Evolutionary conservation across 1,140 invertebrate genomes (phyloP).

Genomic region (Ephestia elutella): DNA sequence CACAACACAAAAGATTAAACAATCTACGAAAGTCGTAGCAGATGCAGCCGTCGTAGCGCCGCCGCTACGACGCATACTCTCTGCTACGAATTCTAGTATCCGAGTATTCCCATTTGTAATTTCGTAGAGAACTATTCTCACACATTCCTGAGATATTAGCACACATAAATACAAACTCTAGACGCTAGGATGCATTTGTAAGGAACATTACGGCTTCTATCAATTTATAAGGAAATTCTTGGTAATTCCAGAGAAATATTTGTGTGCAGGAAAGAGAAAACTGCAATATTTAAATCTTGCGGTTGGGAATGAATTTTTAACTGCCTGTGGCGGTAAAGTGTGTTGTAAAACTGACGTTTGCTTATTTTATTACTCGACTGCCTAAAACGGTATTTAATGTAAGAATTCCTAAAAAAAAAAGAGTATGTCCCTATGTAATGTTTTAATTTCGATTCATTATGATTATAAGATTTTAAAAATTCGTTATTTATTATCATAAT

Average conservation of each 20-base stretch:
- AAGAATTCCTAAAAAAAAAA: too few relatives aligned
- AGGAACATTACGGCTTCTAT: background rate
- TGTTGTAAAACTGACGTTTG: too few relatives aligned
- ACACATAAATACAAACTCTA: background rate
- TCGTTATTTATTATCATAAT: too few relatives aligned
- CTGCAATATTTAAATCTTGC: background rate
- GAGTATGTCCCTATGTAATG: too few relatives aligned
- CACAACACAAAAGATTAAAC: background rate
- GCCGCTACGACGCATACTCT: background rate
- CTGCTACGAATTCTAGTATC: background rate
- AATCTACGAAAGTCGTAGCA: background rate
- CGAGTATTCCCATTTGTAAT: slow-evolving; percentile 2
- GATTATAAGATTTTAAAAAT: too few relatives aligned
- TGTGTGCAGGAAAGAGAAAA: background rate
- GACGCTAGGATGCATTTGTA: background rate
- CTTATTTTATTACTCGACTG: too few relatives aligned
- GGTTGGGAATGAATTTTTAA: too few relatives aligned
- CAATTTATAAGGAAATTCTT: background rate
- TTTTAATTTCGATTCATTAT: too few relatives aligned
- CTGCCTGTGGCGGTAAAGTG: too few relatives aligned
- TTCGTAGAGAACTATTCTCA: slow-evolving; percentile 2
- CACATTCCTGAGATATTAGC: slow-evolving; percentile 3
- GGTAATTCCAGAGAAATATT: background rate
- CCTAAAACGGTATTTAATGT: too few relatives aligned
- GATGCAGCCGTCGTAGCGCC: background rate